Conservation (phyloP, 2,888 invertebrate genomes). For the Heliconius erato region DNA sequence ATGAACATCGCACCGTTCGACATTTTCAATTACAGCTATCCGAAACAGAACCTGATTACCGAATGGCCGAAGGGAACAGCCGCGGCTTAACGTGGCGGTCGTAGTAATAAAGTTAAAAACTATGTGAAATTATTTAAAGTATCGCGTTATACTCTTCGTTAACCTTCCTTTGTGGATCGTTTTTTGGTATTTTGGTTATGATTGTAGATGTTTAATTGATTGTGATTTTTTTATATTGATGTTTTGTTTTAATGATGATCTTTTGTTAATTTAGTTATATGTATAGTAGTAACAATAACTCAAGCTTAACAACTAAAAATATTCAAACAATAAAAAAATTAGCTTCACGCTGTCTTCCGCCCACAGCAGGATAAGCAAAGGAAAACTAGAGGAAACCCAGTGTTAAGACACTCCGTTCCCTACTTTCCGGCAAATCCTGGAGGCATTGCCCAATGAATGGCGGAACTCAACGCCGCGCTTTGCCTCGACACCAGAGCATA, state of each 20-base stretch:
- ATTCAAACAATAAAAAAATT: no score
- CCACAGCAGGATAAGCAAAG: no score
- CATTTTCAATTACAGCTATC: slow-evolving; percentile 82
- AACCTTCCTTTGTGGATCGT: slow-evolving; percentile 11
- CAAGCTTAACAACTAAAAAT: no score
- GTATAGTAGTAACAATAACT: no score
- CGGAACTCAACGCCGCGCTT: no score
- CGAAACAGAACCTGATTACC: slow-evolving; percentile 73
- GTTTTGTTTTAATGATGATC: neutral
- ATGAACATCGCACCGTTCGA: slow-evolving; percentile 81
- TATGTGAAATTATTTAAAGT: slow-evolving; percentile 58
- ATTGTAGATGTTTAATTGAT: slow-evolving; percentile 7
- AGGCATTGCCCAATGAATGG: no score
- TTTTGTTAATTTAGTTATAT: neutral
- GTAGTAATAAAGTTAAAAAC: slow-evolving; percentile 70
- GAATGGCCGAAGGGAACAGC: slow-evolving; percentile 70
- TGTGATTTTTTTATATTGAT: neutral
- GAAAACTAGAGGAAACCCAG: no score
- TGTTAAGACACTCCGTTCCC: no score
- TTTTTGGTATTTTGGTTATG: neutral
- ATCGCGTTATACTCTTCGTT: slow-evolving; percentile 34
- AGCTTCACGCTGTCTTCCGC: no score
- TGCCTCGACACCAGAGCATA: no score
- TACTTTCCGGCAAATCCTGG: no score
- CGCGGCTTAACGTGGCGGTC: slow-evolving; percentile 63